A percentile compares a stretch with the other conserved stretches of the same genome.
Conservation (phyloP, 1,140 invertebrate species). For the Zaprionus lachaisei region DNA sequence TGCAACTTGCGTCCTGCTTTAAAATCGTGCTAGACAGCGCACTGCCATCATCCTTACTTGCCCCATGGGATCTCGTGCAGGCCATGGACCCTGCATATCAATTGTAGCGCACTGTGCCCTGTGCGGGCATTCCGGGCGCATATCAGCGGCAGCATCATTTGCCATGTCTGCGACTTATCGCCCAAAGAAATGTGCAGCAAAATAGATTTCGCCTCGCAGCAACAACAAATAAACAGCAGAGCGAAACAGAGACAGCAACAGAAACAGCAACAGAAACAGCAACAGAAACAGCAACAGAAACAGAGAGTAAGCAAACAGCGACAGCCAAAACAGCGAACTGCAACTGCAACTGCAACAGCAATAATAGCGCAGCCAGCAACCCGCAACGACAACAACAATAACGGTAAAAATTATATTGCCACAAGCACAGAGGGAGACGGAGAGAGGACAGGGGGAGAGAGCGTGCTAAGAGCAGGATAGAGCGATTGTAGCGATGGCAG, state of each 20-base stretch:
- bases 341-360: slow-evolving; percentile 31
- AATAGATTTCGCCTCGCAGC: slow-evolving; percentile 63
- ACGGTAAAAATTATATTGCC: background rate
- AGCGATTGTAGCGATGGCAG: slow-evolving; percentile 46
- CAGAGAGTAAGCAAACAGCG: slow-evolving; percentile 23
- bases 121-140: slow-evolving; percentile 39
- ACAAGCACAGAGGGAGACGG: background rate
- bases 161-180: slow-evolving; percentile 80
- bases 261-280: background rate
- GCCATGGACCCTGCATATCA: slow-evolving; percentile 43
- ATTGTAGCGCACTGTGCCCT: slow-evolving; percentile 26
- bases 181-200: slow-evolving; percentile 76
- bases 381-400: slow-evolving; percentile 15
- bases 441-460: background rate
- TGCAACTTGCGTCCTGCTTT: background rate
- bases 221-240: slow-evolving; percentile 8
- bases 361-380: slow-evolving; percentile 13
- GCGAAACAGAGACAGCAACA: background rate
- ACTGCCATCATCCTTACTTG: background rate
- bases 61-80: slow-evolving; percentile 5
- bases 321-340: slow-evolving; percentile 17
- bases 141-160: slow-evolving; percentile 74
- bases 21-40: background rate
- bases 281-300: background rate
- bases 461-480: background rate